Conservation (phyloP, 2,113 vertebrate genomes). For the Zeus faber region DNA sequence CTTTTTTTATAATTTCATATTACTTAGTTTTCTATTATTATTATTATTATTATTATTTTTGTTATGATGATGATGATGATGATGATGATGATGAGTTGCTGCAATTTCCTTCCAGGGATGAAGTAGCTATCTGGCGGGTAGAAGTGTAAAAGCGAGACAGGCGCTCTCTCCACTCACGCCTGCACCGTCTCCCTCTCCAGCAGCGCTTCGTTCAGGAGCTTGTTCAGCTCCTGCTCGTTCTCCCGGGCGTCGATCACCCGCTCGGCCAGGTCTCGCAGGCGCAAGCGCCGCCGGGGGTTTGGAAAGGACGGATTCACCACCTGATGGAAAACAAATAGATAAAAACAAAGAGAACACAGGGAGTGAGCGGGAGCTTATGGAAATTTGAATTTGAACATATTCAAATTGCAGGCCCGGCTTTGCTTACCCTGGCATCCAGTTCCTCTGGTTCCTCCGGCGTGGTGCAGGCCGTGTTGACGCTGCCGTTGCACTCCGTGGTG, state of each 20-base stretch:
- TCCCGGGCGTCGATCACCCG: constrained; percentile 82
- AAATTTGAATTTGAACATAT: no score
- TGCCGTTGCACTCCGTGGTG: constrained; percentile 88
- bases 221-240: constrained; percentile 93
- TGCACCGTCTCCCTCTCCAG: constrained; percentile 89
- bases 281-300: constrained; percentile 88
- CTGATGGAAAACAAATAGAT: no score
- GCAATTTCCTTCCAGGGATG: no score
- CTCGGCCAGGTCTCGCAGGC: constrained; percentile 87
- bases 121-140: no score
- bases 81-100: no score
- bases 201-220: constrained; percentile 90
- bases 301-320: constrained; percentile 92
- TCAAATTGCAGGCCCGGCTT: no score
- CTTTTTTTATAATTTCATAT: no score
- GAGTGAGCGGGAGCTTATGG: no score
- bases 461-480: constrained; percentile 76
- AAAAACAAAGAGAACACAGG: no score
- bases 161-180: constrained; percentile 72
- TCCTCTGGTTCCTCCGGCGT: constrained; percentile 84
- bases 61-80: no score
- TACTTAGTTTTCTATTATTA: no score
- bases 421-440: constrained; percentile 79
- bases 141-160: not conserved
- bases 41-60: no score